Base-by-base conservation (phyloP, 37 sponge, comb jelly and placozoan species). In the Axinella damicornis region DNA sequence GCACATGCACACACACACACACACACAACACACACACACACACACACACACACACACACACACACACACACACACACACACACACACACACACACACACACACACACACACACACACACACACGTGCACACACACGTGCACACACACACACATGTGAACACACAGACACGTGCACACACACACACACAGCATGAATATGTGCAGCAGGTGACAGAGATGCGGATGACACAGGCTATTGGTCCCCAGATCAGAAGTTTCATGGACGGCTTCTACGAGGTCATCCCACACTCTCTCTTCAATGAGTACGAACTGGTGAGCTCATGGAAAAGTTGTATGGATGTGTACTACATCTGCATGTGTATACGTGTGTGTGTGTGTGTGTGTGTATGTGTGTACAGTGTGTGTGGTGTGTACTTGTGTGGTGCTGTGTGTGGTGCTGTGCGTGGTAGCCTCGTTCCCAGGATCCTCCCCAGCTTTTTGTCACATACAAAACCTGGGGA, bases 261-360 rank as follows among this genome's bases (percentile, higher is more conserved):
- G 65, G 92, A 88, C 2, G 98, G 98, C 5, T 95, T 98, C 80
- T 85, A 98, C 77, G 92, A 91, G 68, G 69, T 95, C n/a, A 87
- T 98, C 24, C 98, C 98, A 20, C 91, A 87, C 57, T 74, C 94
- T n/a, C 86, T 98, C 41, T 98, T 98, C 74, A 88, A 95, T 69
- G 98, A 95, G 76, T 92, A 93, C 75, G 98, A 98, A 82, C 89
- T 98, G 79, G 95, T 94, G 41, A 76, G 94, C 73, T 15, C 22
- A 14, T 14, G 33, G 31, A 65, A n/a, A 15, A 15, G 24, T n/a
- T 15, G 13, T 28, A 20, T 21, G 15, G 67, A 28, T 15, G 67
- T 15, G 67, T n/a, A n/a, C n/a, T n/a, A n/a, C n/a, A n/a, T n/a
- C n/a, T n/a, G n/a, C n/a, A n/a, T n/a, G n/a, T n/a, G n/a, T n/a